Evolutionary conservation across 2,888 invertebrate genomes (phyloP), one percentile per base, ranked within the genome.

Genomic region (Apamea monoglypha): DNA sequence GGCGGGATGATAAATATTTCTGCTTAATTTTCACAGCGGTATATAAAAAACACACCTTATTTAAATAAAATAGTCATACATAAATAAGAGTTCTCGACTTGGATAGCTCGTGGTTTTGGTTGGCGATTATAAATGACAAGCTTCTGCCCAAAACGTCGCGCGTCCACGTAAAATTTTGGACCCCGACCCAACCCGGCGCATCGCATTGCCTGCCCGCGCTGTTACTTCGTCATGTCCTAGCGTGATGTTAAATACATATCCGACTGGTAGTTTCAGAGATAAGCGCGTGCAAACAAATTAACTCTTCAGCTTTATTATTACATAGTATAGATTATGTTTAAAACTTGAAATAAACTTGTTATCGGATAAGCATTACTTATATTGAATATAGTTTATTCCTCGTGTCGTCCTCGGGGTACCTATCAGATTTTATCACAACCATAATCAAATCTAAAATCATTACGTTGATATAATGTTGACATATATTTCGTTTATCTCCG

Each of bases 401-500:
- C 47, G 16, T 7, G 25, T 50, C 50, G 47, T 47, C 47, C 16
- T 4, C 61, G 18, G 36, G 12, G 59, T 40, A n/a, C n/a, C n/a
- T n/a, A 40, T 74, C 29, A 56, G 40, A 72, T 44, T 44, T 29
- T n/a, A 74, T 59, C 18, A 59, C 36, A 76, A 63, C n/a, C n/a
- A 14, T 47, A 14, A 74, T 76, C 50, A 40, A 29, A 50, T 25
- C 10, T 56, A 56, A 40, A 50, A 76, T 14, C 25, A 63, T 50
- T 47, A 44, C 14, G 12, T 21, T 53, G 32, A 53, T 44, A 44
- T 21, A 16, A 44, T 56, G 16, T 77, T 78, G 79, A 77, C 66
- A 66, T n/a, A 64, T 32, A 81, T 78, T 61, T 63, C 21, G 21
- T 63, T 81, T 81, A 81, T 79, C 53, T 79, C n/a, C 29, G 0